Evolutionary conservation across 2,888 invertebrate genomes (phyloP).

Genomic region (Gasteruption jaculator): DNA sequence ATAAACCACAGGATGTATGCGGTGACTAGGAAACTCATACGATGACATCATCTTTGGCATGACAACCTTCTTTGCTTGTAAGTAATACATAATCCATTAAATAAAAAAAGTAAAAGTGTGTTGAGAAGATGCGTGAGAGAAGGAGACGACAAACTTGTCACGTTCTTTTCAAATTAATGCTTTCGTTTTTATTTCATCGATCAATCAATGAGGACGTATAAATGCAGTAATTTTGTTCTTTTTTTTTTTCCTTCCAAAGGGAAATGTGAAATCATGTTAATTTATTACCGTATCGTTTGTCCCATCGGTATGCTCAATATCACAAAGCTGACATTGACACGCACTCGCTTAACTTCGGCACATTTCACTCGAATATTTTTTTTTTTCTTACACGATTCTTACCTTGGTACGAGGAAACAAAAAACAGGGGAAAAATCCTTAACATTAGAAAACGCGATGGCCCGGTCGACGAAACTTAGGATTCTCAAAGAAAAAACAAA

Average conservation of each 20-base stretch:
- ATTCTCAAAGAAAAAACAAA: no score
- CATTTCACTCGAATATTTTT: no score
- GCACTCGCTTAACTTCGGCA: neutral
- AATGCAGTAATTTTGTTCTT: slow-evolving; percentile 25
- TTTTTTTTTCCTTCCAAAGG: neutral
- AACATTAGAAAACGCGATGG: no score
- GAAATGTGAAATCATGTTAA: slow-evolving; percentile 21
- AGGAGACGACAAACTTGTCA: no score
- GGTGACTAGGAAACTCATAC: no score
- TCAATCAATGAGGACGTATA: slow-evolving; percentile 35
- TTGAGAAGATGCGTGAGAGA: no score
- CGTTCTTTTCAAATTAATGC: no score
- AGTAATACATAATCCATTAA: slow-evolving; percentile 4
- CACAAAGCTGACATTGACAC: neutral
- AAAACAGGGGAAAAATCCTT: no score
- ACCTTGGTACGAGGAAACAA: no score
- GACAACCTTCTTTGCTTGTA: neutral
- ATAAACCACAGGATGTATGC: slow-evolving; percentile 10
- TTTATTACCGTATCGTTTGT: slow-evolving; percentile 28
- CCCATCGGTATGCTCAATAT: neutral
- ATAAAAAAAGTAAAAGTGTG: slow-evolving; percentile 4
- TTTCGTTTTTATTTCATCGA: slow-evolving; percentile 29
- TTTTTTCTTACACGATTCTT: no score
- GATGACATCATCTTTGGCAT: slow-evolving; percentile 10
- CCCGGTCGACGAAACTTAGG: no score